Conservation (phyloP, 35 echinoderm and acorn worm genomes). For the Apostichopus japonicus region DNA sequence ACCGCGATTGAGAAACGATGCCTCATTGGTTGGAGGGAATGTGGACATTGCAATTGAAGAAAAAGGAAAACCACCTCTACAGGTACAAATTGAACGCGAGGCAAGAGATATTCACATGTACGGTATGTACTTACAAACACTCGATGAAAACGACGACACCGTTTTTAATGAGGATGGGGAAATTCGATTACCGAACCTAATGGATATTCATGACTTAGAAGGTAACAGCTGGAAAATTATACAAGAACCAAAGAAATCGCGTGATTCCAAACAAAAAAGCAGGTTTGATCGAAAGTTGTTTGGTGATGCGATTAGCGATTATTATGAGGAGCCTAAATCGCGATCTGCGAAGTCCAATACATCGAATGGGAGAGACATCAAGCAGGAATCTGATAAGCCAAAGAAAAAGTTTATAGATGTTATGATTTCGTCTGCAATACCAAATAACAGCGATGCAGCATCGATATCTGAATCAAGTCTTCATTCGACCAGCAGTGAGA, state of each 20-base stretch:
- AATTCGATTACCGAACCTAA: constrained; percentile 78
- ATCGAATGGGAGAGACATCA: neutral
- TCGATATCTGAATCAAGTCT: neutral
- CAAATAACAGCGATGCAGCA: constrained; percentile 2
- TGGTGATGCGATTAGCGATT: neutral
- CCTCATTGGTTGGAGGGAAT: neutral
- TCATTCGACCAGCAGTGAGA: neutral
- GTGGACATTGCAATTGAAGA: constrained; percentile 13
- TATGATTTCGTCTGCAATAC: neutral
- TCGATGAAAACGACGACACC: constrained; percentile 19
- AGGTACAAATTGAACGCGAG: constrained; percentile 50
- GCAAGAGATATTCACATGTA: neutral
- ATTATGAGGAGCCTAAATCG: neutral
- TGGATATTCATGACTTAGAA: constrained; percentile 81
- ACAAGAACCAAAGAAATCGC: constrained; percentile 61
- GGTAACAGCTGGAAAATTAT: constrained; percentile 96
- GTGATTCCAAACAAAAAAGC: neutral
- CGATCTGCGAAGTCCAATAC: neutral
- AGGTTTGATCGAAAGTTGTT: constrained; percentile 51
- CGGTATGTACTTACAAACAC: neutral
- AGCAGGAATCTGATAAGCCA: neutral
- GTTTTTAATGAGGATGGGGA: constrained; percentile 53
- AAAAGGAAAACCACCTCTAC: neutral
- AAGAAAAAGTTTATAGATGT: neutral
- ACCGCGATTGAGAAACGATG: neutral